A percentile compares a stretch with the other conserved stretches of the same genome.
Conservation (phyloP, 1,140 invertebrate genomes). For the Drosophila oshimai region DNA sequence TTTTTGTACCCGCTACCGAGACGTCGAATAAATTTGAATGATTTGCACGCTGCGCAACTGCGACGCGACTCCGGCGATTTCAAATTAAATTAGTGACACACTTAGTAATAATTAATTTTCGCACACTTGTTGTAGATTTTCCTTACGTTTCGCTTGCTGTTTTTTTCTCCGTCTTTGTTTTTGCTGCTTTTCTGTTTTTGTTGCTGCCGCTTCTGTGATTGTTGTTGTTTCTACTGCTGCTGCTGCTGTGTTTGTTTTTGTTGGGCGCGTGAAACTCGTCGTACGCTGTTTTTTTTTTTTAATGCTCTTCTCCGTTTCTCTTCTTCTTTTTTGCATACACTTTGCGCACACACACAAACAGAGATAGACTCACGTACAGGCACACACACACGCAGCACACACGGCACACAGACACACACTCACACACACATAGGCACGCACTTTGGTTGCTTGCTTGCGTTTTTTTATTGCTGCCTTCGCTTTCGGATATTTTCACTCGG, state of each 20-base stretch:
- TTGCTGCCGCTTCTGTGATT: slow-evolving; percentile 6
- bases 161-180: slow-evolving; percentile 10
- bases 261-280: slow-evolving; percentile 71
- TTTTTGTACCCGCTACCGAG: neutral
- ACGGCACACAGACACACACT: slow-evolving; percentile 13
- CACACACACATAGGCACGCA: slow-evolving; percentile 57
- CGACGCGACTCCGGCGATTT: slow-evolving; percentile 35
- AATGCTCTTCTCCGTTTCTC: slow-evolving; percentile 73
- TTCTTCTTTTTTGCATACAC: slow-evolving; percentile 76
- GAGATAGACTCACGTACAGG: slow-evolving; percentile 42
- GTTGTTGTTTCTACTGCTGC: slow-evolving; percentile 17
- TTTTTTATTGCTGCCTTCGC: slow-evolving; percentile 53
- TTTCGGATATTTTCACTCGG: slow-evolving; percentile 57
- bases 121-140: slow-evolving; percentile 74
- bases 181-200: slow-evolving; percentile 20
- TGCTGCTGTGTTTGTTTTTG: slow-evolving; percentile 35
- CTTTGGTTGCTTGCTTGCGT: slow-evolving; percentile 72
- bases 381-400: slow-evolving; percentile 36
- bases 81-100: slow-evolving; percentile 79
- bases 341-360: slow-evolving; percentile 70
- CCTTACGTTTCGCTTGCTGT: slow-evolving; percentile 30
- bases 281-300: slow-evolving; percentile 51
- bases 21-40: slow-evolving; percentile 71
- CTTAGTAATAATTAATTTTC: slow-evolving; percentile 80
- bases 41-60: slow-evolving; percentile 72